Evolutionary conservation across 2,888 invertebrate genomes (phyloP).

Genomic region (Sclerodermus sp.): DNA sequence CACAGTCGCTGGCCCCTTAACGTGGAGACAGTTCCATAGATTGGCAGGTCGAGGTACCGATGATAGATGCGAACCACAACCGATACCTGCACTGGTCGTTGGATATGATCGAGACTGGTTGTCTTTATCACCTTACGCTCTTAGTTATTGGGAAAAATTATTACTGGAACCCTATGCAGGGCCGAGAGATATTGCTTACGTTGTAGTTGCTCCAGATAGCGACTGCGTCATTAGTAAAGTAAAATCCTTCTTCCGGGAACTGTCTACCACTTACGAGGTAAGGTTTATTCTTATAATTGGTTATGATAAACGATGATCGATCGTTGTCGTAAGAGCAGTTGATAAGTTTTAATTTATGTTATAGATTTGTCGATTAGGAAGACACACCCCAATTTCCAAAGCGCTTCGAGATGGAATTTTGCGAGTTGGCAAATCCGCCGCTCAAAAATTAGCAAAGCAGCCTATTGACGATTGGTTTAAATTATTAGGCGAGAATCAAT

Average conservation of each 20-base stretch:
- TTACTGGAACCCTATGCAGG: conserved; percentile 96
- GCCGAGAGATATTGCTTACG: conserved; percentile 90
- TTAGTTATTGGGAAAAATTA: conserved; percentile 96
- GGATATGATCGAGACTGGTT: conserved; percentile 96
- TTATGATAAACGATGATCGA: background rate
- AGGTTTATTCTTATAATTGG: background rate
- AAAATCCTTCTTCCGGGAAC: conserved; percentile 86
- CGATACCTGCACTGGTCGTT: conserved; percentile 90
- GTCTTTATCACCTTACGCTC: conserved; percentile 89
- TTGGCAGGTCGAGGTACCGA: conserved; percentile 92
- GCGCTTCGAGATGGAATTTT: conserved; percentile 85
- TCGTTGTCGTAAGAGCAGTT: background rate
- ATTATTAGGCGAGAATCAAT: conserved; percentile 75
- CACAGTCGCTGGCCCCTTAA: conserved; percentile 92
- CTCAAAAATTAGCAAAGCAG: conserved; percentile 64
- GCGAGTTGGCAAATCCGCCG: conserved; percentile 72
- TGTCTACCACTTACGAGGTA: conserved; percentile 62
- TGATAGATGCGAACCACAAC: conserved; percentile 96
- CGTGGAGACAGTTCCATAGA: conserved; percentile 97
- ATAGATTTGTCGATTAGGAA: conserved; percentile 83
- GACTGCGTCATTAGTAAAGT: conserved; percentile 79
- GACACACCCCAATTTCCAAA: conserved; percentile 87
- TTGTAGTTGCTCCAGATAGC: conserved; percentile 92
- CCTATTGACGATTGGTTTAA: conserved; percentile 89
- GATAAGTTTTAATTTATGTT: background rate